Conservation (phyloP, 2,797 vertebrate genomes). For the Falco rusticolus region DNA sequence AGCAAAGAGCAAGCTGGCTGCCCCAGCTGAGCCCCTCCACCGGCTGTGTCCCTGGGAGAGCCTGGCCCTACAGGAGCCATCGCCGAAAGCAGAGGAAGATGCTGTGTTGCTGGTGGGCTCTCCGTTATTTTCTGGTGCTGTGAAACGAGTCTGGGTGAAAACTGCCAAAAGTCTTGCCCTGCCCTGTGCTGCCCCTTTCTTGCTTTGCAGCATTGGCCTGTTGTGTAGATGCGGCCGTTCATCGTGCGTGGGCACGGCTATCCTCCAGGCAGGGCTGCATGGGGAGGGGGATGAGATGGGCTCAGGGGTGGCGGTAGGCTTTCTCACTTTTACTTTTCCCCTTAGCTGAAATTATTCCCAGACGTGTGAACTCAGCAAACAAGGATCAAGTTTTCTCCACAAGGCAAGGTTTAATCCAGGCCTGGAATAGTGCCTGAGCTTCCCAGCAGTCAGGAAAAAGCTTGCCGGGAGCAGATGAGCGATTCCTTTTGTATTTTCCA, state of each 20-base stretch:
- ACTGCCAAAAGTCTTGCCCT: neutral
- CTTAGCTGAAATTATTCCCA: conserved; percentile 67
- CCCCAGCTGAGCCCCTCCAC: neutral
- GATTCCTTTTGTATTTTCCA: conserved; percentile 55
- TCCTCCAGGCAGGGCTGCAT: neutral
- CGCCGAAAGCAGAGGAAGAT: neutral
- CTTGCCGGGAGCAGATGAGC: conserved; percentile 43
- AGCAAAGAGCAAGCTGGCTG: neutral
- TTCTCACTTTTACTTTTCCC: conserved; percentile 61
- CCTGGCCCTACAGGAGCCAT: neutral
- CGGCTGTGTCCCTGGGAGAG: neutral
- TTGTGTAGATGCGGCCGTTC: neutral
- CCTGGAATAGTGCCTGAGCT: conserved; percentile 62
- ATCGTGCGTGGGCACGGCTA: neutral
- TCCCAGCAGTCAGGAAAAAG: conserved; percentile 59
- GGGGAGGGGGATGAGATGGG: neutral
- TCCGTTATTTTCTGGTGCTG: neutral
- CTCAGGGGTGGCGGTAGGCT: neutral
- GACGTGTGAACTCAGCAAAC: conserved; percentile 57
- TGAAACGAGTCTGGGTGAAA: neutral
- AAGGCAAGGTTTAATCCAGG: conserved; percentile 48
- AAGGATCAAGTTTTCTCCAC: conserved; percentile 60
- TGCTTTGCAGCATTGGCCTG: neutral
- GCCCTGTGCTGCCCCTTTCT: neutral
- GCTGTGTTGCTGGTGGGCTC: neutral